These are phyloP conservation scores for Lanius collurio DNA, from an alignment of 2,113 vertebrate species.

Conservation along the genomic window DNA sequence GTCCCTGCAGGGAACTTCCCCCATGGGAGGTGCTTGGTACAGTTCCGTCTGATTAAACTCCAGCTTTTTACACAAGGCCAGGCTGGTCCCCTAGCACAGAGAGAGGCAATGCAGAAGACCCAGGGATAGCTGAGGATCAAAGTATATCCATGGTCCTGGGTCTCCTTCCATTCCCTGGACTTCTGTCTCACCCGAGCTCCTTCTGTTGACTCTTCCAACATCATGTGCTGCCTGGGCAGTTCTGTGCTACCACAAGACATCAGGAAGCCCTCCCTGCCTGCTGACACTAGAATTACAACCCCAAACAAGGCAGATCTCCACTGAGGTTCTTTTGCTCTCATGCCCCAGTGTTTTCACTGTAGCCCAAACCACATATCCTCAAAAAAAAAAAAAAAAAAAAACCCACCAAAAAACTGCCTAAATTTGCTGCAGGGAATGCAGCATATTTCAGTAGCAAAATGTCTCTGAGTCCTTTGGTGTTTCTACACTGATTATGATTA, in stretches of 20 bases:
- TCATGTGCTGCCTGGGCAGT: background rate
- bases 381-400: background rate
- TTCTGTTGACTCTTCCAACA: background rate
- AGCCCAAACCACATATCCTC: fast-evolving
- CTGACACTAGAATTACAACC: background rate
- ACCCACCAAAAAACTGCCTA: too few species aligned
- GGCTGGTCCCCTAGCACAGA: background rate
- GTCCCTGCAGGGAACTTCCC: background rate
- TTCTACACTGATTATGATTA: background rate
- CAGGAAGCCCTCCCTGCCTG: background rate
- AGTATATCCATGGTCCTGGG: fast-evolving
- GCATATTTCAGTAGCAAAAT: background rate
- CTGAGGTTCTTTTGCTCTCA: background rate
- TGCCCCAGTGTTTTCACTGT: background rate
- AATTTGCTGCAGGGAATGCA: background rate
- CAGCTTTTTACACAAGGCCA: background rate
- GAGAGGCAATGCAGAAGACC: background rate
- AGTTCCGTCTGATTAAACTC: background rate
- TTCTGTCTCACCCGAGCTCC: background rate
- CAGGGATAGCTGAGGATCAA: background rate
- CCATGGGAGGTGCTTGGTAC: background rate
- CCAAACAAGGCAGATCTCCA: background rate
- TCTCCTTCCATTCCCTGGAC: background rate
- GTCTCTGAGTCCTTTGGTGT: background rate
- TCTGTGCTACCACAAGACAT: background rate